Evolutionary conservation across 2,113 vertebrate genomes (phyloP), one percentile per base, ranked within the genome.

Genomic region (Leiothrix lutea): DNA sequence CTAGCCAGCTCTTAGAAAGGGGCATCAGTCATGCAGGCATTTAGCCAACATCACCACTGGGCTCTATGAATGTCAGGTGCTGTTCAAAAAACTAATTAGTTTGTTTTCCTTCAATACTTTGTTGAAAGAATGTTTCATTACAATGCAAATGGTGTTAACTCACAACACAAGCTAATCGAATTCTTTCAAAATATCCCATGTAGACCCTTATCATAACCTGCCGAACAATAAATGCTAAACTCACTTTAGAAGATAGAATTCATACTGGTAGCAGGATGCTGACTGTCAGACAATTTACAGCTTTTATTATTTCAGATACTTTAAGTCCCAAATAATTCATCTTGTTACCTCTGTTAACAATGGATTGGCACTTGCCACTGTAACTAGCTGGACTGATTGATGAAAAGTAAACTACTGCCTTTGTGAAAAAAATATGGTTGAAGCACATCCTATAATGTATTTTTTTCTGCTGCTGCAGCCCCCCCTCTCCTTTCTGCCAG

Each of bases 71-170:
- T 92, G 86, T 95, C 92, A 97, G 92, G 92, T 94, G 92, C 58
- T 89, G 74, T 64, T 95, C 92, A 95, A 88, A 94, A 92, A 94
- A n/a, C 72, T 91, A 94, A 97, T 95, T 94, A 96, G 75, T 54
- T 70, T 88, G 78, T 94, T 96, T 95, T 90, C 93, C 90, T 94
- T 81, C 86, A 79, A 69, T 40, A 92, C 56, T 91, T 96, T 57
- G 51, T 94, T 86, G 94, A 96, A 96, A 97, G 79, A 83, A 92
- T 56, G 44, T 92, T 96, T 96, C 84, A 97, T 96, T 97, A 94
- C 50, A 22, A 96, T 95, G 87, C 82, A 94, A 95, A 97, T 91
- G 16, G 54, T 7, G 6, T 70, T 95, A 95, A 70, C 61, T 90
- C 77, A 73, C 80, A 94, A 77, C 56, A 77, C 69, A 85, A 80